Evolutionary conservation across 2,797 vertebrate genomes (phyloP).

Genomic region (Propithecus deckenii): DNA sequence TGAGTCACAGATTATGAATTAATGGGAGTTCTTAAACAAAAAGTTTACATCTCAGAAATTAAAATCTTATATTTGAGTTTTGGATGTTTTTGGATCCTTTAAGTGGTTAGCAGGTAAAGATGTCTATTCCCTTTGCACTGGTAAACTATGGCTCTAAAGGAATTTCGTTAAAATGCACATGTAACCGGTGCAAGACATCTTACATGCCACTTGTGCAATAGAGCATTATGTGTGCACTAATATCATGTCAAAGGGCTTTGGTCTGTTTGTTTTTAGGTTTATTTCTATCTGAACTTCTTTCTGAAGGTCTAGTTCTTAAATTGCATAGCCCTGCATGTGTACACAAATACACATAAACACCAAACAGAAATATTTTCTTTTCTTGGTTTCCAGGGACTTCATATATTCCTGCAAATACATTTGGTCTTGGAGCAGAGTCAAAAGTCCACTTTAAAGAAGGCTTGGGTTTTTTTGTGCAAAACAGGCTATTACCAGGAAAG

Average conservation of each 20-base stretch:
- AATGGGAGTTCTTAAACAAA: not conserved
- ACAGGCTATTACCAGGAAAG: not conserved
- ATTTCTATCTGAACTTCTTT: not conserved
- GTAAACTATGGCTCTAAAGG: not conserved
- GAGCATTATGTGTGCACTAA: not conserved
- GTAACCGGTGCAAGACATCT: not conserved
- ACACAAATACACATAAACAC: not conserved
- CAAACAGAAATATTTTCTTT: not conserved
- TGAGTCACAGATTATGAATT: not conserved
- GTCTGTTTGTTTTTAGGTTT: not conserved
- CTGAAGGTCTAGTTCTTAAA: not conserved
- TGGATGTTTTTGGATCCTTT: not conserved
- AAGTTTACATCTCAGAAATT: not conserved
- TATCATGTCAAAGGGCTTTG: not conserved
- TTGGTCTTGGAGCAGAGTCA: not conserved
- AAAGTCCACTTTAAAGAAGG: slow-evolving; percentile 8
- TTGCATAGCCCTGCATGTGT: no score
- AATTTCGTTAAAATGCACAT: not conserved
- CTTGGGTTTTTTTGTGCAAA: not conserved
- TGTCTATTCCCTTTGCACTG: not conserved
- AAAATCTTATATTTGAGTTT: not conserved
- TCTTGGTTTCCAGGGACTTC: not conserved
- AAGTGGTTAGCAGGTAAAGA: not conserved
- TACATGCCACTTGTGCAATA: not conserved
- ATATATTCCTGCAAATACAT: slow-evolving; percentile 11